These are phyloP conservation scores for Prionailurus viverrinus DNA, from an alignment of 2,113 vertebrate species.

Conservation along the genomic window DNA sequence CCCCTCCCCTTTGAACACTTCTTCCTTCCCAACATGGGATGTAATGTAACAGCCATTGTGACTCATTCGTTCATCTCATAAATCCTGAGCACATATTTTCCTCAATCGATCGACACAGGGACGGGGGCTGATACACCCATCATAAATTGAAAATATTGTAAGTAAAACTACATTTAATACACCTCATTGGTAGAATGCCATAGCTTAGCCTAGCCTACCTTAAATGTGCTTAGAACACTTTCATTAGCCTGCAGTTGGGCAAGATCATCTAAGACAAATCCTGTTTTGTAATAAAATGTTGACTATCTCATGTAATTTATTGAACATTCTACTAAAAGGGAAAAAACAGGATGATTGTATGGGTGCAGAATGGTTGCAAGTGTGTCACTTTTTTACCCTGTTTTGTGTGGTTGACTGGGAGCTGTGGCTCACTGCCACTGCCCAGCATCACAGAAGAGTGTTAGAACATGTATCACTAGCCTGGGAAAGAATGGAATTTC, in stretches of 20 bases:
- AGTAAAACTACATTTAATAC: not conserved
- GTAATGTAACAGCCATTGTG: not conserved
- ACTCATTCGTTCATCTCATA: not conserved
- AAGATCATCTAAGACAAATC: not conserved
- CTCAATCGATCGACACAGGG: not conserved
- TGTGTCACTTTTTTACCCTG: not conserved
- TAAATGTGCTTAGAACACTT: not conserved
- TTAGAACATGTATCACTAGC: not conserved
- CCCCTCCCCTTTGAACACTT: not conserved
- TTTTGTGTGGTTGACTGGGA: not conserved
- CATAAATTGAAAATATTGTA: not conserved
- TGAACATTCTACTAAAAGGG: not conserved
- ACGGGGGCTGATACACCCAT: not conserved
- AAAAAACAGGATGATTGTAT: not conserved
- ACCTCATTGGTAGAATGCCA: not conserved
- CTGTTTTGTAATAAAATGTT: not conserved
- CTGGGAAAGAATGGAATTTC: not conserved
- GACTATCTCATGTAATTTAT: not conserved
- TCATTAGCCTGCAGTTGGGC: not conserved
- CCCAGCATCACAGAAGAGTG: not conserved
- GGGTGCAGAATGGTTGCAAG: not conserved
- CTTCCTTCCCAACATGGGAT: not conserved
- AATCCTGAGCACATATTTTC: not conserved
- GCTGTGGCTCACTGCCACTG: not conserved
- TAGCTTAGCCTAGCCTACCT: not conserved